Base-by-base conservation (phyloP, 2,113 vertebrate genomes). In the Budorcas taxicolor region DNA sequence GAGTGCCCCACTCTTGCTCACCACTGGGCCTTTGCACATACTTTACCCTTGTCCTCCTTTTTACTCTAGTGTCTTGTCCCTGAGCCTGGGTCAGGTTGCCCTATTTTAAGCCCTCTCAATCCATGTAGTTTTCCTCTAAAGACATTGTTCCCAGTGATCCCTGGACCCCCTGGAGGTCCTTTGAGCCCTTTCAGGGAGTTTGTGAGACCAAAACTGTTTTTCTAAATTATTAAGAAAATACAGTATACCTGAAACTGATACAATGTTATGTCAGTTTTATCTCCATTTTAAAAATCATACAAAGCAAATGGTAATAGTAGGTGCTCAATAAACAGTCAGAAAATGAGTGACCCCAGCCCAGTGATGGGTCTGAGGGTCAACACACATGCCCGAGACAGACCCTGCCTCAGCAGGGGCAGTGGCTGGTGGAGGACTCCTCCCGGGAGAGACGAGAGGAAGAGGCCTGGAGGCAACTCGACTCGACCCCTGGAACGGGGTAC, bases 361-460 rank as follows among this genome's bases (percentile, higher is more conserved):
- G 7, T 11, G 58, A 64, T 33, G 8, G 52, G 31, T 14, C 23
- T 3, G 29, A 91, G 19, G 31, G 19, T 53, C 55, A 36, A 3
- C 0, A 0, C 7, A 3, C 17, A 0, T 11, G 17, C 52, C 36
- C 0, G 1, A 15, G 67, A 43, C 25, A 81, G 90, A 52, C 2
- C 27, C 23, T 3, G 0, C 55, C 74, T 50, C 33, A 0, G 33
- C 43, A 43, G 55, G 6, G 21, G 27, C 29, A 27, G 21, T 29
- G 33, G 31, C 85, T 47, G 67, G 14, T 45, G n/a, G 47, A 62
- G 36, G 82, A 8, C 13, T 23, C 25, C 12, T 81, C 62, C 76
- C 17, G 2, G 19, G 76, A 15, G 60, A 16, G 25, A 17, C 9
- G 2, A 31, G n/a, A 45, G 6, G 14, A 50, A 12, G 25, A 58